Percentiles rank a stretch among this genome's conserved stretches.
Conservation (phyloP, 2,888 invertebrate genomes). For the Andrena camellia region DNA sequence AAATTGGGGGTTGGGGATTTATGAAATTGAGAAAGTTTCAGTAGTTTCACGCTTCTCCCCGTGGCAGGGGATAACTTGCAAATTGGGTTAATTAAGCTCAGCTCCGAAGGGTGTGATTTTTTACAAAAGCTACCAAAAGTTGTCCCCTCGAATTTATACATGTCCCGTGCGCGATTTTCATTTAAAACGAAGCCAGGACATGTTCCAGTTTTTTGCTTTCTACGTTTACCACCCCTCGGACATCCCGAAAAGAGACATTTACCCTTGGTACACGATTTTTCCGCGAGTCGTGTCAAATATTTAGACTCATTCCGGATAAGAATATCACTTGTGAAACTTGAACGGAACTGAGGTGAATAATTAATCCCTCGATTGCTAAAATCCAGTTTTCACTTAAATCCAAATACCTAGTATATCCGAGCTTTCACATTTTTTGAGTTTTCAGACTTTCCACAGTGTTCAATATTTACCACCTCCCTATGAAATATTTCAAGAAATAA, state of each 20-base stretch:
- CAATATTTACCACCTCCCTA: not conserved
- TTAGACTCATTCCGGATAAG: not conserved
- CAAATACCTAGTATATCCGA: not conserved
- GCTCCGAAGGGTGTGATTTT: slow-evolving; percentile 10
- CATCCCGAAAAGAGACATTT: not conserved
- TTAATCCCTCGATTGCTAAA: not conserved
- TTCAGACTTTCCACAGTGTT: not conserved
- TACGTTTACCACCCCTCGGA: not conserved
- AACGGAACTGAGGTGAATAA: not conserved
- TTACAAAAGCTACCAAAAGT: slow-evolving; percentile 17
- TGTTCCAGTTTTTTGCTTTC: slow-evolving; percentile 13
- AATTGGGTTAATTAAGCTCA: slow-evolving; percentile 50
- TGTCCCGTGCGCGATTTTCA: not conserved
- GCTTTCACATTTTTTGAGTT: not conserved
- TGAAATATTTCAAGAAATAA: not conserved
- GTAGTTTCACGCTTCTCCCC: not conserved
- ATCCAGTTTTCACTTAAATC: not conserved
- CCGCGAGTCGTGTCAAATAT: not conserved
- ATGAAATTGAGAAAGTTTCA: slow-evolving; percentile 30
- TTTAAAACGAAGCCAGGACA: slow-evolving; percentile 1
- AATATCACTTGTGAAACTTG: not conserved
- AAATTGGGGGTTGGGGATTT: not conserved
- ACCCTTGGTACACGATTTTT: not conserved
- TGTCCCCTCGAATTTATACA: slow-evolving; percentile 3
- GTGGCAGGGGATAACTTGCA: slow-evolving; percentile 31